These are phyloP conservation scores for Zeuzera pyrina DNA, from an alignment of 2,888 invertebrate species.

Conservation along the genomic window DNA sequence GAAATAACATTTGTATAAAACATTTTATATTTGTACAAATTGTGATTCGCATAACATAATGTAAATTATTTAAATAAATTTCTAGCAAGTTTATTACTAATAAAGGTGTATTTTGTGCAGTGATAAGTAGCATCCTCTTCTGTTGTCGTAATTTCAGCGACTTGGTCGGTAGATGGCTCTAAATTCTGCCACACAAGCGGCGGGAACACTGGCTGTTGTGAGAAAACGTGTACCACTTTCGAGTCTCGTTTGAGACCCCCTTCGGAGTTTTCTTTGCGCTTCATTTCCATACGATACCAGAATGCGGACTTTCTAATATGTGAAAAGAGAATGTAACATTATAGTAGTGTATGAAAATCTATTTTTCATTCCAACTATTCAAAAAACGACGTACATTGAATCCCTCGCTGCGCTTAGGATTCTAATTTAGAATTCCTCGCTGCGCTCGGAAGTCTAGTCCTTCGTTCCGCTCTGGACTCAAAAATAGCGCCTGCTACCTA, in stretches of 20 bases:
- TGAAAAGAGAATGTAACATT: background rate
- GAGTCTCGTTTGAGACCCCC: slow-evolving; percentile 34
- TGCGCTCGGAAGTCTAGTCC: too few relatives aligned
- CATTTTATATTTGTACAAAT: background rate
- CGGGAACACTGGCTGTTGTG: slow-evolving; percentile 63
- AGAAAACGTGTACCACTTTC: slow-evolving; percentile 44
- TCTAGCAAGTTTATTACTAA: slow-evolving; percentile 41
- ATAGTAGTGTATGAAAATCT: too few relatives aligned
- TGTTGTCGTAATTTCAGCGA: slow-evolving; percentile 44
- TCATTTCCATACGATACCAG: slow-evolving; percentile 56
- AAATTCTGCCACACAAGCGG: slow-evolving; percentile 55
- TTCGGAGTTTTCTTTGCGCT: slow-evolving; percentile 30
- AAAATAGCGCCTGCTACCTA: too few relatives aligned
- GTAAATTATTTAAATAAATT: slow-evolving; percentile 20
- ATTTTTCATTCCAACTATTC: too few relatives aligned
- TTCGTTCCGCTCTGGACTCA: too few relatives aligned
- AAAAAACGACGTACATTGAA: too few relatives aligned
- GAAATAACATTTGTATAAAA: background rate
- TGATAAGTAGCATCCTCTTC: slow-evolving; percentile 53
- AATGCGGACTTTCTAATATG: slow-evolving; percentile 49
- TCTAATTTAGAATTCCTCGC: too few relatives aligned
- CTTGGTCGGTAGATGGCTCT: slow-evolving; percentile 46
- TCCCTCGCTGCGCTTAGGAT: too few relatives aligned
- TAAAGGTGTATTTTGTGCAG: slow-evolving; percentile 42
- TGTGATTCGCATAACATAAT: slow-evolving; percentile 3